These are phyloP conservation scores for Calyptommatus sinebrachiatus DNA, from an alignment of 2,113 vertebrate genomes.

Conservation along the genomic window DNA sequence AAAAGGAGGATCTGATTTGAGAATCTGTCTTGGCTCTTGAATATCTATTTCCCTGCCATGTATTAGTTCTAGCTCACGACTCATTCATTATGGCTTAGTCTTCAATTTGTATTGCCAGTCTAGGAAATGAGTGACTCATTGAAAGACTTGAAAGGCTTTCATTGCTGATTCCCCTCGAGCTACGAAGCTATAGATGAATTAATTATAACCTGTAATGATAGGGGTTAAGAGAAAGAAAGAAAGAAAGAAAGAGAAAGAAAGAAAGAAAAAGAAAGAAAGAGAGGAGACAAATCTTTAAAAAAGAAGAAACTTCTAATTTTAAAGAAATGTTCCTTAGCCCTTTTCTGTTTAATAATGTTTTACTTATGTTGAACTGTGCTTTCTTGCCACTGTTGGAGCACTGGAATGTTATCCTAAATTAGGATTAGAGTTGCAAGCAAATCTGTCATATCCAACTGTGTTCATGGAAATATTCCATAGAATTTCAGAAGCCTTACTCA, in stretches of 20 bases:
- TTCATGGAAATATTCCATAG: neutral
- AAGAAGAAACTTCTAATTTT: neutral
- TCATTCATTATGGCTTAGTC: neutral
- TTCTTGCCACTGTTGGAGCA: neutral
- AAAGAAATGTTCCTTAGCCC: neutral
- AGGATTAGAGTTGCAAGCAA: neutral
- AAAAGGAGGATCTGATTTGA: neutral
- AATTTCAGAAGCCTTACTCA: neutral
- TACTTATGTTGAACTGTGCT: neutral
- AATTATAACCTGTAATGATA: constrained; percentile 1
- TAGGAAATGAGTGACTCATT: neutral
- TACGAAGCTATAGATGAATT: constrained; percentile 36
- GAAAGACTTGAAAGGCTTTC: neutral
- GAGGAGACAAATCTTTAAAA: neutral
- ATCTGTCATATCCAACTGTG: neutral
- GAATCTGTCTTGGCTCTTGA: neutral
- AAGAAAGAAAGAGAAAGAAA: neutral
- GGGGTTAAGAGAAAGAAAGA: neutral
- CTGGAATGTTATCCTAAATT: rapidly evolving
- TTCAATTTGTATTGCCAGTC: neutral
- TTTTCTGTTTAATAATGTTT: neutral
- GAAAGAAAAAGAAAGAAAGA: neutral
- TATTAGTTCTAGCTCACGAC: neutral
- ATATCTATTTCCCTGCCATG: rapidly evolving
- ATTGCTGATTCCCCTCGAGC: constrained; percentile 29